Conservation (phyloP, 2,113 vertebrate species). For the Psephotus haematonotus region DNA sequence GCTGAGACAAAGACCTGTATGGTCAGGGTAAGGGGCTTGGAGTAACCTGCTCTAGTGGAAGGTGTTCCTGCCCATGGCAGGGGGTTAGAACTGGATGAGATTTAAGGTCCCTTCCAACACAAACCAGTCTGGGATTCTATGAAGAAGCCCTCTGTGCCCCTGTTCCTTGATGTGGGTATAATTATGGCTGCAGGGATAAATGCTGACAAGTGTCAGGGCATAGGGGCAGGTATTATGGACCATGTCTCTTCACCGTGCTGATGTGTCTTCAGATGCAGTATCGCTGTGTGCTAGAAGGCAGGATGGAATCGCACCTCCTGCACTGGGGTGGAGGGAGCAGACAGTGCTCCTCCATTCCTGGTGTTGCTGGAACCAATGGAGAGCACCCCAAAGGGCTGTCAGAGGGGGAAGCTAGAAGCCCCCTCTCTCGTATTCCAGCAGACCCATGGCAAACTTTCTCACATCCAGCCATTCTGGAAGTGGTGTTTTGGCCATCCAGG, state of each 20-base stretch:
- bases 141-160: too few relatives aligned
- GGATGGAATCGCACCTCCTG: rapidly evolving
- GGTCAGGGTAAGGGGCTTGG: not conserved
- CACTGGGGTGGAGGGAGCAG: not conserved
- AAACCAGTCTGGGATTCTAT: not conserved
- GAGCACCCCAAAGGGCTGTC: not conserved
- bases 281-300: not conserved
- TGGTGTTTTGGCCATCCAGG: not conserved
- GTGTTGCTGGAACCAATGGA: rapidly evolving
- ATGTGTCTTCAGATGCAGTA: not conserved
- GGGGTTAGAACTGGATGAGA: not conserved
- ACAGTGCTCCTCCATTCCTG: not conserved
- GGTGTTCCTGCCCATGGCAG: not conserved
- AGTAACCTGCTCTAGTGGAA: not conserved
- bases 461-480: not conserved
- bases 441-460: not conserved
- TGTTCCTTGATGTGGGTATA: not conserved
- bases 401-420: not conserved
- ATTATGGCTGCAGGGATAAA: not conserved
- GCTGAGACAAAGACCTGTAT: not conserved
- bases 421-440: not conserved
- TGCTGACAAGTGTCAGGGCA: not conserved
- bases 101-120: not conserved
- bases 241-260: not conserved
- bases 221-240: rapidly evolving